These are phyloP conservation scores for Dendroctonus ponderosae DNA, from an alignment of 1,140 invertebrate species.

Conservation along the genomic window DNA sequence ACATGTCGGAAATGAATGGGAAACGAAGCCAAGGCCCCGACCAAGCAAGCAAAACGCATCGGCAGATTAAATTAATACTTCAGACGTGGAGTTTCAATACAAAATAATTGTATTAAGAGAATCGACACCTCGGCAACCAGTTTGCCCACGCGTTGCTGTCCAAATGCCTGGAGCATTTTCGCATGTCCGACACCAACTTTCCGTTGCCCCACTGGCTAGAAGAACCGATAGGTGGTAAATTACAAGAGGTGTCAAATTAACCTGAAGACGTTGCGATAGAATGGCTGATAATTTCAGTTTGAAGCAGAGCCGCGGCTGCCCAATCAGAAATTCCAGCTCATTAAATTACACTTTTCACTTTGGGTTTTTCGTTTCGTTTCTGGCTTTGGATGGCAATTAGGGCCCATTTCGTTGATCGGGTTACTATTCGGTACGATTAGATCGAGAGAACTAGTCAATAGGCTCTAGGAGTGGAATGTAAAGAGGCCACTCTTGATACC, in stretches of 20 bases:
- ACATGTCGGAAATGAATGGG: no score
- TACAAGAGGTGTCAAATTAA: no score
- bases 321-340: slow-evolving; percentile 4
- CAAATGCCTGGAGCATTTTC: not conserved
- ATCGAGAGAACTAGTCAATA: not conserved
- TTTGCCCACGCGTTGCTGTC: not conserved
- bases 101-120: not conserved
- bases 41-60: no score
- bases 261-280: no score
- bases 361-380: slow-evolving; percentile 3
- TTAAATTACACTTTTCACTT: slow-evolving; percentile 12
- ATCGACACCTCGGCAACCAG: not conserved
- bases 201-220: no score
- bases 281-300: no score
- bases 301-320: not conserved
- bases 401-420: slow-evolving; percentile 2
- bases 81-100: not conserved
- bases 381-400: slow-evolving; percentile 1
- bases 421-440: slow-evolving; percentile 4
- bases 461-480: not conserved
- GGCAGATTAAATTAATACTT: not conserved
- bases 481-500: not conserved
- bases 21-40: no score
- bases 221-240: no score
- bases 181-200: not conserved